Evolutionary conservation across 2,113 vertebrate species (phyloP).

Genomic region (Myiozetetes cayanensis): DNA sequence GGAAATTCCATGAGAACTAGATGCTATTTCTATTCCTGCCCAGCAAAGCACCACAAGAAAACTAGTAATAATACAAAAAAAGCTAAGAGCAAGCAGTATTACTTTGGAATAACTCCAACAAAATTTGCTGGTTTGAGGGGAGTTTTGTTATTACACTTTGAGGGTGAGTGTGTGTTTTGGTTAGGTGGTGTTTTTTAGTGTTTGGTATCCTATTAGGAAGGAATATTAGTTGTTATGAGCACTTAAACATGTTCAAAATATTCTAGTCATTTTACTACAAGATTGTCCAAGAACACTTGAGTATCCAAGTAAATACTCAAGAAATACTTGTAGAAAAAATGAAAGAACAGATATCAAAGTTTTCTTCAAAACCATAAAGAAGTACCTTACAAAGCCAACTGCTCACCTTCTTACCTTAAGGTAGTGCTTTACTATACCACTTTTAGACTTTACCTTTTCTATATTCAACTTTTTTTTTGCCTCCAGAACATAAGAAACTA

Average conservation of each 20-base stretch:
- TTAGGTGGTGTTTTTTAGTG: rapidly evolving
- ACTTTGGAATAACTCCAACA: background rate
- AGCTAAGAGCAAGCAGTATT: background rate
- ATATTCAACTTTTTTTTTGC: background rate
- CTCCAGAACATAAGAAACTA: background rate
- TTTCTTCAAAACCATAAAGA: background rate
- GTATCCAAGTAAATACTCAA: background rate
- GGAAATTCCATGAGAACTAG: background rate
- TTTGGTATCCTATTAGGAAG: background rate
- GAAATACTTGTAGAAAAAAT: background rate
- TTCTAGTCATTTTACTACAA: background rate
- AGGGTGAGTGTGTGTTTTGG: no score
- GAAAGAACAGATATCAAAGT: background rate
- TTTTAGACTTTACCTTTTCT: background rate
- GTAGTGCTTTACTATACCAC: background rate
- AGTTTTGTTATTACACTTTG: rapidly evolving
- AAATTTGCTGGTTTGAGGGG: background rate
- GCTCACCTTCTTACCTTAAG: background rate
- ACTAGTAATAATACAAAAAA: background rate
- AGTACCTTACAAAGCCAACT: background rate
- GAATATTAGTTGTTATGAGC: background rate
- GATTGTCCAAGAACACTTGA: background rate
- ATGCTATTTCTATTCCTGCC: background rate
- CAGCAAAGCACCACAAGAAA: background rate
- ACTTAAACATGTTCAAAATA: background rate